Evolutionary conservation across 2,113 vertebrate species (phyloP), one percentile per base, ranked within the genome.

Genomic region (Amphiprion ocellaris): DNA sequence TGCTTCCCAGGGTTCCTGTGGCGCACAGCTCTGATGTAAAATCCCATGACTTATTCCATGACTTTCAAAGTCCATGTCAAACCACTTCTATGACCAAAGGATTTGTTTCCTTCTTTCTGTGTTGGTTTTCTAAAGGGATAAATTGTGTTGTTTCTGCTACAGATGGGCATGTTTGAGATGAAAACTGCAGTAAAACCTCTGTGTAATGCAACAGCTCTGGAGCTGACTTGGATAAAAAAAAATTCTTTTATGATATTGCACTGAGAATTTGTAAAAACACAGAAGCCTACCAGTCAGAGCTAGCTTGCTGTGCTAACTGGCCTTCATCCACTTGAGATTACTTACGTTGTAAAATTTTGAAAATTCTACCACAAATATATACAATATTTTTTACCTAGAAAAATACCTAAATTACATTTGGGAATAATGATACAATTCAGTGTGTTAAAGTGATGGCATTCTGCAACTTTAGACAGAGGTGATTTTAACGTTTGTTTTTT

Each of bases 1-100:
- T 68, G 79, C 68, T 89, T 84, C 77, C 58, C 74, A 69, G 84
- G 74, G 69, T 69, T 83, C 79, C 82, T 60, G 84, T 1, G 11
- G 76, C n/a, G 69, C 59, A 10, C 10, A 3, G 53, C 55, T 70
- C 37, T 37, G 16, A 63, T 59, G 70, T 58, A 65, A 74, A 81
- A 81, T 82, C 80, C 75, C 78, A 74, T 58, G 74, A 85, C 84
- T 84, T 79, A 19, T 49, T 81, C 47, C 55, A 28, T 17, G 72
- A 66, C 74, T 81, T 81, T 80, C 49, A 26, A n/a, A n/a, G 6
- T 55, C 75, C 2, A 10, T 26, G 11, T 16, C 21, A n/a, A 33
- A 66, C 37, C n/a, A 11, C 67, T 67, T n/a, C 46, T 28, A 12
- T 54, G 77, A 85, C 77, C 68, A 50, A 15, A 58, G 77, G n/a